phyloP scores from a whole-genome alignment of 2,113 vertebrate genomes.

The Arothron firmamentum region DNA sequence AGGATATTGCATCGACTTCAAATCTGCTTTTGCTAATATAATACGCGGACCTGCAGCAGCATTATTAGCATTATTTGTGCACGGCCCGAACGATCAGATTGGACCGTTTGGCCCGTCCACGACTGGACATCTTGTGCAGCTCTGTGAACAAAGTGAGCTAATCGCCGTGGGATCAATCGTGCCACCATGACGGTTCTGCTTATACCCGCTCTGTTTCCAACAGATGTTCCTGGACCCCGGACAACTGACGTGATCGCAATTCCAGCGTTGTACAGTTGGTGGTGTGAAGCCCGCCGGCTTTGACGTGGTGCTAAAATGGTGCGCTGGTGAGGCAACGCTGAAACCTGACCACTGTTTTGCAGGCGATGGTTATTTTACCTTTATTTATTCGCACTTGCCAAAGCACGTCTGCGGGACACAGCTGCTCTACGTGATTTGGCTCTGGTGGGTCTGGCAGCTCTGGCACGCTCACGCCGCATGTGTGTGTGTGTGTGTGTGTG shows the following conservation, averaged over 20 bases:
- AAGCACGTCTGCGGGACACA: background rate
- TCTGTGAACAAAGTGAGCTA: no score
- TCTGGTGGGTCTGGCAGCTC: conserved; percentile 1
- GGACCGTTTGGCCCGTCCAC: no score
- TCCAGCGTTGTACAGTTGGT: background rate
- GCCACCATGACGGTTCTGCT: background rate
- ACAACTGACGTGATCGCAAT: background rate
- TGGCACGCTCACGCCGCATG: conserved; percentile 15
- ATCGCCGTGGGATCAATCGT: no score
- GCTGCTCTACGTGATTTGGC: conserved; percentile 22
- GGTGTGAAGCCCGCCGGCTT: background rate
- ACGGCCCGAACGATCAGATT: no score
- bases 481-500: background rate
- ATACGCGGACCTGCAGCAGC: no score
- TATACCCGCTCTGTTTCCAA: background rate
- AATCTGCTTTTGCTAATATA: no score
- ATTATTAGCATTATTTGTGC: no score
- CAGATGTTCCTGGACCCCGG: background rate
- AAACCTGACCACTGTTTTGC: no score
- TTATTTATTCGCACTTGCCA: conserved; percentile 11
- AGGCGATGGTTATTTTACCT: no score
- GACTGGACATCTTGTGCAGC: no score
- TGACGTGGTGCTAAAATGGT: background rate
- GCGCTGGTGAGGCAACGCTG: no score
- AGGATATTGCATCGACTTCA: no score